A percentile compares a stretch with the other conserved stretches of the same genome.
Evolutionary conservation across 2,888 invertebrate species (phyloP).

Genomic region (Epistrophe eligans): DNA sequence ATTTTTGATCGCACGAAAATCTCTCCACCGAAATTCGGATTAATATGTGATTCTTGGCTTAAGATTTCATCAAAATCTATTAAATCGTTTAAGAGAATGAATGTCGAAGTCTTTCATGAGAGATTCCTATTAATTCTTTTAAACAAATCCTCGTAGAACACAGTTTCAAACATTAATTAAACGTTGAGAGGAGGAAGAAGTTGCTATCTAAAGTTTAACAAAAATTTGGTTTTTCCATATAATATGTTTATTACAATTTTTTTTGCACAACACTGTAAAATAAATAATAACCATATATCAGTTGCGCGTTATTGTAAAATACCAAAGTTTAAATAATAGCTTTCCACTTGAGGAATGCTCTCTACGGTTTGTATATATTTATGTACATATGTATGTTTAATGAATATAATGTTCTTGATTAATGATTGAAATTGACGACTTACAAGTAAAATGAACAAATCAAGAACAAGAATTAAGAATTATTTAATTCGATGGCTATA

Average conservation of each 20-base stretch:
- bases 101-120: too few species aligned
- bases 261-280: neutral
- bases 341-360: conserved; percentile 16
- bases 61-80: too few species aligned
- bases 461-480: conserved; percentile 3
- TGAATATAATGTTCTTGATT: conserved; percentile 22
- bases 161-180: too few species aligned
- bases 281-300: conserved; percentile 19
- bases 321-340: conserved; percentile 33
- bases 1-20: too few species aligned
- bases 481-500: neutral
- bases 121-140: too few species aligned
- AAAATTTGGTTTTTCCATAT: too few species aligned
- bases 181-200: too few species aligned
- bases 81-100: too few species aligned
- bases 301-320: conserved; percentile 12
- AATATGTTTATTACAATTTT: neutral
- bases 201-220: too few species aligned
- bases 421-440: conserved; percentile 17
- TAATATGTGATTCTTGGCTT: too few species aligned
- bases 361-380: neutral
- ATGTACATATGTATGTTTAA: neutral
- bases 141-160: too few species aligned
- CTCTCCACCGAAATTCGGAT: too few species aligned
- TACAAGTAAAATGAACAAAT: neutral